Base-by-base conservation (phyloP, 2,113 vertebrate species). In the Rallus limicola region DNA sequence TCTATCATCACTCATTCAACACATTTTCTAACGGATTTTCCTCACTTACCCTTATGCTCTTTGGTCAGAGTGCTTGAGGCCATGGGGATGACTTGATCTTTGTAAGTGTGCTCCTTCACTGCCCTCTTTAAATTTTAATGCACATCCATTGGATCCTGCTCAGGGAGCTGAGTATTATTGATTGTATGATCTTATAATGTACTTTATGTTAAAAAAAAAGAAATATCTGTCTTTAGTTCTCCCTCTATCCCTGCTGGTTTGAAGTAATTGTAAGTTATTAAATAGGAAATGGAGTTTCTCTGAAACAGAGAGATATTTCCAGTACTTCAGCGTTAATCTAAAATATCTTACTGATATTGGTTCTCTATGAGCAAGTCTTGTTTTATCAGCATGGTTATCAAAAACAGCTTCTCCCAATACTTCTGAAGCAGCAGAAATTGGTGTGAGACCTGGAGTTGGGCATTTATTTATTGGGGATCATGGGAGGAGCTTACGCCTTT, bases 61-160 rank as follows among this genome's bases (percentile, higher is more conserved):
- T 94, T 77, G 64, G 55, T 70, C 59, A 81, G 71, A 87, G 58
- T 70, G 33, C 90, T 95, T 92, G 86, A 81, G 74, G 85, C 34
- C 36, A 70, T 18, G 16, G 58, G 44, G 67, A 52, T 77, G 77
- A 46, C 42, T 87, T 90, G 53, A 78, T 93, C 72, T 94, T 90
- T 86, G 25, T 75, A 82, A 88, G 36, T 15, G 29, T 44, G n/a
- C 65, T 91, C 52, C 79, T 93, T 85, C 86, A 93, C 58, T 88
- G 58, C 56, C 46, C 31, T 56, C 75, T 92, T 97, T 92, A 92
- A 95, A 89, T 91, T 97, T 75, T 94, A 86, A 89, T 80, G 38
- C 36, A 50, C 7, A 56, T 83, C 48, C 59, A 48, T 62, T 71
- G 62, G 44, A 92, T 90, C 24, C 38, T 78, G 67, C 81, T 92